Base-by-base conservation (phyloP, 1,140 invertebrate genomes). In the Brevipalpus yothersi region DNA sequence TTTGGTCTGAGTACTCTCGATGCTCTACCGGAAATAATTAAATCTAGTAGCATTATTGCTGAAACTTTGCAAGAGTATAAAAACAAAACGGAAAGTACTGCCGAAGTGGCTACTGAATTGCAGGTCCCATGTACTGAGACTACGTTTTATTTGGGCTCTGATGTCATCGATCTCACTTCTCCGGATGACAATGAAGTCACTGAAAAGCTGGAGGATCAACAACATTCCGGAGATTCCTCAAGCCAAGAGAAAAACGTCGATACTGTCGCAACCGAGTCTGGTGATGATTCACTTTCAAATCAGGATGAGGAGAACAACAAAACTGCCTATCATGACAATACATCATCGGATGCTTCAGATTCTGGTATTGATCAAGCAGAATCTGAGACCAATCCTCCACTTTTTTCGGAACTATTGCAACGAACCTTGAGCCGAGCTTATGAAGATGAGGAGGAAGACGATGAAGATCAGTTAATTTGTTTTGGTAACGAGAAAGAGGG, bases 81-180 rank as follows among this genome's bases (percentile, higher is more conserved):
- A 63, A 68, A 67, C 15, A 69, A 72, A 49, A 68, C 67, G 39
- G 65, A 66, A 19, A 60, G 70, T 21, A 67, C 49, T 17, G n/a
- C n/a, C 17, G 49, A 51, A 19, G 21, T 10, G n/a, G n/a, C n/a
- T 19, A 19, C n/a, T 51, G 49, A 51, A 17, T 51, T 51, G 8
- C n/a, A 51, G n/a, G 9, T 51, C 10, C 49, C 49, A n/a, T 51
- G n/a, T 19, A 19, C 49, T n/a, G 49, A 51, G n/a, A 51, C 49
- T n/a, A 51, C 49, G 2, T 77, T 78, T 17, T 81, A 80, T 67
- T 77, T 83, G 62, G 86, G 89, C 69, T 81, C 83, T 39, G 86
- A 90, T 75, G 81, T 90, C 64, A 90, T 89, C 67, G 86, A 91
- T 76, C 75, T 91, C 69, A 87, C 85, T 85, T 9, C 85, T 84